Evolutionary conservation across 2,113 vertebrate species (phyloP).

Genomic region (Cryptomyrus ogoouensis): DNA sequence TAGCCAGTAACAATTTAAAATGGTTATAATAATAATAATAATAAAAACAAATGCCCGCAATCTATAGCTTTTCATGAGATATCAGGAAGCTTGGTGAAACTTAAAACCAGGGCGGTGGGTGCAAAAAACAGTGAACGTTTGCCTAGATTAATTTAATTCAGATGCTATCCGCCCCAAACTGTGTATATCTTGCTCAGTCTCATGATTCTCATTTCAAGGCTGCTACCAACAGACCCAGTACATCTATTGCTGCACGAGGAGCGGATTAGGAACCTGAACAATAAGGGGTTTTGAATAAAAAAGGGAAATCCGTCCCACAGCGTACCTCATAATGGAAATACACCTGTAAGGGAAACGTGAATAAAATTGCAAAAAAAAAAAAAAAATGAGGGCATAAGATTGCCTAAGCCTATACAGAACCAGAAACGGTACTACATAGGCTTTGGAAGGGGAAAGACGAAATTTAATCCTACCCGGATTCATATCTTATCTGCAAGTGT

Average conservation of each 20-base stretch:
- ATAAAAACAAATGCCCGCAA: background rate
- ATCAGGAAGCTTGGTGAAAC: background rate
- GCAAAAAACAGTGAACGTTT: background rate
- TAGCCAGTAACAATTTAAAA: background rate
- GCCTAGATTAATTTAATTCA: background rate
- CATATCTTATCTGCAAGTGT: background rate
- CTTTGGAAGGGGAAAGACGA: background rate
- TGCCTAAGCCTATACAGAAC: background rate
- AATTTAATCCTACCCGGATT: background rate
- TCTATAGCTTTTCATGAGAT: background rate
- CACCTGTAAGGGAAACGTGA: background rate
- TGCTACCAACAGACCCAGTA: background rate
- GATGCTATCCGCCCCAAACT: background rate
- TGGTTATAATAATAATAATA: background rate
- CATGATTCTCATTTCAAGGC: background rate
- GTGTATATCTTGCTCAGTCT: background rate
- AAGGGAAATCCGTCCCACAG: background rate
- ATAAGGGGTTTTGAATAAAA: background rate
- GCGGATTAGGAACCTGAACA: background rate
- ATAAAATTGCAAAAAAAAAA: background rate
- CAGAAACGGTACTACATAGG: background rate
- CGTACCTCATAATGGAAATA: background rate
- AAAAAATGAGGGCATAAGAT: background rate
- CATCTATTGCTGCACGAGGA: background rate
- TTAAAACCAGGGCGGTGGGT: background rate